Evolutionary conservation across 2,113 vertebrate species (phyloP), one percentile per base, ranked within the genome.

Genomic region (Nothobranchius furzeri): DNA sequence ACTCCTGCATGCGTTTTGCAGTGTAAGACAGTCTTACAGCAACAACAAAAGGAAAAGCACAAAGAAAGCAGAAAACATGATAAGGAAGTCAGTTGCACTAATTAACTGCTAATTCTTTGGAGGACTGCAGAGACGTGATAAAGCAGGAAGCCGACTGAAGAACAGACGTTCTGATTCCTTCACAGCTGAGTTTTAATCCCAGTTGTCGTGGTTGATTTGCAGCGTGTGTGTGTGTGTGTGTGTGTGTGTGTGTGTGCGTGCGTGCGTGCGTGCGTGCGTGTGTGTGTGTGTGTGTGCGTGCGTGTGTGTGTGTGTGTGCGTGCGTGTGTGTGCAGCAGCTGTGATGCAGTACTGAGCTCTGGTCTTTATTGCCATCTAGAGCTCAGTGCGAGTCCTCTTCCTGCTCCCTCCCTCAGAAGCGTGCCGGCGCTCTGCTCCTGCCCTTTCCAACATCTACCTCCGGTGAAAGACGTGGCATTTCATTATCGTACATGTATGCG

Each of bases 31-130:
- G 58, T 77, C 73, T 40, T 40, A 40, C 37, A 40, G 7, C 37
- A 40, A 40, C 37, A 40, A 40, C 37, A 40, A 40, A 68, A 65
- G 63, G 81, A 79, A 70, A 79, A 65, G 78, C 57, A 76, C 81
- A 79, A 84, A 65, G 76, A 79, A 87, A 75, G 84, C 75, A 82
- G 78, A 86, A 86, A 79, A 83, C 63, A 76, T n/a, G 78, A 91
- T 90, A 86, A 90, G 84, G 12, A 71, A 89, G 85, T 84, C 74
- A 79, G 74, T 85, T 78, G 64, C 77, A 76, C 83, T 92, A 89
- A 92, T 91, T 91, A 88, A 79, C 72, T 12, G 75, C 74, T 86
- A 89, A 89, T 89, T 91, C 77, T 85, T 81, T 73, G 85, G 86
- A 89, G 86, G 86, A 85, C 83, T 89, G 85, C 55, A 62, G 57